Evolutionary conservation across 2,888 invertebrate genomes (phyloP), one percentile per base, ranked within the genome.

Genomic region (Phymatocera aterrima): DNA sequence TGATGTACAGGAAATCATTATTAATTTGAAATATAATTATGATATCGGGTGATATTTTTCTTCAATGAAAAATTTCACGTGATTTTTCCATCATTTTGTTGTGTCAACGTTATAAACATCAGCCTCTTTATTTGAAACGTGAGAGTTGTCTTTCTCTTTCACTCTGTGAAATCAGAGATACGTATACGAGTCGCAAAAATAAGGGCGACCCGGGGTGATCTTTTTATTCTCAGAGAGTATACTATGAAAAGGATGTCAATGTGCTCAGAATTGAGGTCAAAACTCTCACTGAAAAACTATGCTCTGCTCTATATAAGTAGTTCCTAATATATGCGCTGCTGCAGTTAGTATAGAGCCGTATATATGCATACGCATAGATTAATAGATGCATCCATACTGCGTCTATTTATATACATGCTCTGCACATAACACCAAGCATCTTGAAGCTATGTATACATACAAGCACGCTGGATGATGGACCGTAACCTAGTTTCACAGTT

Each of bases 401-500:
- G 18, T 21, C 5, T n/a, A 31, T 60, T 10, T 60, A 61, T n/a
- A n/a, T 34, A 61, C 34, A 34, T 37, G 24, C 54, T 54, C 18
- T 24, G 54, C 24, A 54, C 34, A 61, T 61, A 18, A 61, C 31
- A 60, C 34, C 61, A 61, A 31, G 34, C 24, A 64, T 64, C 34
- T 37, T 10, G 64, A 37, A 64, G 8, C n/a, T 18, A 5, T n/a
- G n/a, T n/a, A n/a, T n/a, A n/a, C n/a, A n/a, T n/a, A n/a, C n/a
- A n/a, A 3, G 18, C 8, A 34, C 64, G 37, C 37, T 64, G 64
- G 4, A 64, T 64, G 37, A 68, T 68, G 34, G 68, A 68, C 24
- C 68, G 68, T 68, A 68, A 68, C 68, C 68, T 8, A 68, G 68
- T 68, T 68, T 24, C 43, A 3, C 21, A 5, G 34, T 61, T 61